Percentiles rank a stretch among this genome's conserved stretches.
phyloP scores from a whole-genome alignment of 2,113 vertebrate genomes.

The Proterorhinus semilunaris region DNA sequence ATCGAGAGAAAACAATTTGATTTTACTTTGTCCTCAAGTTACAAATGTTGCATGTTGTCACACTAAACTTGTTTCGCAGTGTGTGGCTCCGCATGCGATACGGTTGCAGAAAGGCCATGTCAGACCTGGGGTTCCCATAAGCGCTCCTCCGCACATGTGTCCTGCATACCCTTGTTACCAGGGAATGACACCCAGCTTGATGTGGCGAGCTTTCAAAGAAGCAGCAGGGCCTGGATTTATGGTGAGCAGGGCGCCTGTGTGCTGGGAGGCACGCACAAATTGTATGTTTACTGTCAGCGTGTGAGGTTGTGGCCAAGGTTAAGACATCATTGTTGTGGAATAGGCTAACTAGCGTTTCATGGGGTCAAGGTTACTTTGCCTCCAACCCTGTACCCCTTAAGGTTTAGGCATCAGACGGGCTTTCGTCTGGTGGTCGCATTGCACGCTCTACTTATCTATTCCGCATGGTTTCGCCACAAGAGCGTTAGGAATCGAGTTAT shows the following conservation, averaged over 20 bases:
- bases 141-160: conserved; percentile 68
- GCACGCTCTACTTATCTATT: conserved; percentile 70
- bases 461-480: conserved; percentile 60
- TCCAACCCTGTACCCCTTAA: conserved; percentile 42
- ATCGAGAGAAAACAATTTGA: neutral
- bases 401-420: conserved; percentile 38
- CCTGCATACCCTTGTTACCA: conserved; percentile 58
- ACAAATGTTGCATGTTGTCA: neutral
- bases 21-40: neutral
- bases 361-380: conserved; percentile 66
- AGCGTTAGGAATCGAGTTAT: conserved; percentile 72
- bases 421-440: conserved; percentile 55
- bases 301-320: conserved; percentile 53
- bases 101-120: conserved; percentile 74
- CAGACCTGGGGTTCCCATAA: conserved; percentile 79
- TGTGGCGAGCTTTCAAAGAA: conserved; percentile 55
- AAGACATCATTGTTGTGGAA: conserved; percentile 55
- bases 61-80: conserved; percentile 35
- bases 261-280: conserved; percentile 39
- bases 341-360: conserved; percentile 33
- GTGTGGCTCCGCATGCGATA: conserved; percentile 58
- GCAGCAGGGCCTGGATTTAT: conserved; percentile 59
- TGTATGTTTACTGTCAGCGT: conserved; percentile 52
- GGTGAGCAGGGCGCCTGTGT: conserved; percentile 42
- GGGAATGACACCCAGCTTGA: conserved; percentile 51